phyloP scores from a whole-genome alignment of 2,888 invertebrate species.

The Imbricaverruca yamaguchii region DNA sequence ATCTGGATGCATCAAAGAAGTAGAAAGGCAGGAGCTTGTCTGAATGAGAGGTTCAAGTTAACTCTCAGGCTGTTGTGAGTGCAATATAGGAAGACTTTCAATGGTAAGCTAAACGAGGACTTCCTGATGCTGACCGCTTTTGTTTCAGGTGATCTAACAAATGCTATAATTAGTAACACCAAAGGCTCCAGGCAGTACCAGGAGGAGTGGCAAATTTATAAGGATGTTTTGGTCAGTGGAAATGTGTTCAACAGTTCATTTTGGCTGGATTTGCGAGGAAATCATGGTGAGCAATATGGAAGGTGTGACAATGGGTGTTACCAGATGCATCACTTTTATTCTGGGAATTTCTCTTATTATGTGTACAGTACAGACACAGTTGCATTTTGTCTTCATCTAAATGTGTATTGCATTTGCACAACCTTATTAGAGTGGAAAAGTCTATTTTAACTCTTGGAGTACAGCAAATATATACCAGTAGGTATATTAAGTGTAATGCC shows the following conservation, averaged over 20 bases:
- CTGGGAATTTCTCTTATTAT: neutral
- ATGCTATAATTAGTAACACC: constrained; percentile 70
- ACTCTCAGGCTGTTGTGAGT: neutral
- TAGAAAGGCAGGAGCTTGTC: neutral
- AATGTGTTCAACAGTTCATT: constrained; percentile 58
- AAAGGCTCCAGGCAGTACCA: constrained; percentile 72
- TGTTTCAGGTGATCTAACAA: constrained; percentile 64
- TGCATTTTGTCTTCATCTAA: neutral
- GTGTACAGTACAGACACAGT: constrained; percentile 22
- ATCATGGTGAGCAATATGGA: constrained; percentile 60
- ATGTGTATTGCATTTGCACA: neutral
- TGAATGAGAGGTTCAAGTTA: neutral
- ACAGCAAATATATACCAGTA: constrained; percentile 4
- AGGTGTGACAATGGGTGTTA: neutral
- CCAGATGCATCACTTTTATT: constrained; percentile 25
- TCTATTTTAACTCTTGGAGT: neutral
- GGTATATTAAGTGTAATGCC: neutral
- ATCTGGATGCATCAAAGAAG: neutral
- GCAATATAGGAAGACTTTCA: too few species aligned
- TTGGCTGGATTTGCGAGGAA: constrained; percentile 86
- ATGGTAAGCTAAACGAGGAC: too few species aligned
- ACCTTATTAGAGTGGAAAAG: neutral
- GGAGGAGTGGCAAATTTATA: constrained; percentile 75
- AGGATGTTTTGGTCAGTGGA: constrained; percentile 58
- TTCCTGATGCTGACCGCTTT: neutral